Base-by-base conservation (phyloP, 2,113 vertebrate species). In the Brienomyrus longianalis region DNA sequence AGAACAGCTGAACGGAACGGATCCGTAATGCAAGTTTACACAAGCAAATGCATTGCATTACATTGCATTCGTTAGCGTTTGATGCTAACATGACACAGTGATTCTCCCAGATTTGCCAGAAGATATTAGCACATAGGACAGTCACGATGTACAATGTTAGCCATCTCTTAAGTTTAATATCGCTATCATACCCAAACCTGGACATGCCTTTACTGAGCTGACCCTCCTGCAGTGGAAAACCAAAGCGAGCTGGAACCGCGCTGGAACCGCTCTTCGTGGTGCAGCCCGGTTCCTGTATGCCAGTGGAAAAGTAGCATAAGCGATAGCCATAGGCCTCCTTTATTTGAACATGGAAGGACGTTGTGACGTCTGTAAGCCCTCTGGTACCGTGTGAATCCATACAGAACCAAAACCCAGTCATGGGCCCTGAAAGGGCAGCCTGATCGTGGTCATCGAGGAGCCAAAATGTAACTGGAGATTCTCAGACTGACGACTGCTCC, bases 401-500 rank as follows among this genome's bases (percentile, higher is more conserved):
- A 80, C 74, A 51, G 23, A 51, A 51, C 43, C 47, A 13, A 21
- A 86, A 86, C 21, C 10, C 83, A 17, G 17, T 80, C 35, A 80
- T 43, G 35, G 31, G 17, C 15, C 35, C 31, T 43, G 74, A 43
- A 7, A 27, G 35, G 74, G 74, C 74, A 80, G 35, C 45, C 45
- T 2, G 6, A 48, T 11, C 21, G 9, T 48, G 51, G 27, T 87
- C 31, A 35, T 15, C 0, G 21, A 47, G 47, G 80, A 74, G 35
- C 50, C 35, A 48, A 7, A 47, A 35, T 66, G n/a, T 50, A 88
- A 2, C 23, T 3, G 39, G 15, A 62, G 54, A 17, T 88, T 45
- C 90, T 9, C 8, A 83, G 43, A 88, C 90, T 94, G 93, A 92
- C 88, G 6, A 70, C n/a, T 91, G 94, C 94, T 94, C 93, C 92